A percentile compares a stretch with the other conserved stretches of the same genome.
phyloP scores from a whole-genome alignment of 2,113 vertebrate genomes.

The Caloenas nicobarica region DNA sequence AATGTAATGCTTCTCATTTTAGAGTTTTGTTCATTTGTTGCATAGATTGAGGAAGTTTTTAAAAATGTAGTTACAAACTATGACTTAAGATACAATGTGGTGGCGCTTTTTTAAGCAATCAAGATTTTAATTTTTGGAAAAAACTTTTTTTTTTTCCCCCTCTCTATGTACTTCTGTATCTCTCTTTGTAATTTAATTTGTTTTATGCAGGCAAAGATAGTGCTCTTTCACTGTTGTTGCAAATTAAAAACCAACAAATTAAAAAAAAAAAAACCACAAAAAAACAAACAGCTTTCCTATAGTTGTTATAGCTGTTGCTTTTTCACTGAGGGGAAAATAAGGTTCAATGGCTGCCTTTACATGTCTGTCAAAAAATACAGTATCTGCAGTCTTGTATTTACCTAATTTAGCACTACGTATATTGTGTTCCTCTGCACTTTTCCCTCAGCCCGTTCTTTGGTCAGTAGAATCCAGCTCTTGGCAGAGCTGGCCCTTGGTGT shows the following conservation, averaged over 20 bases:
- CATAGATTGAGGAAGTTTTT: constrained; percentile 10
- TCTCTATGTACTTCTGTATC: accelerated
- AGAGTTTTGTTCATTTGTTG: not conserved
- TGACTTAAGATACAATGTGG: not conserved
- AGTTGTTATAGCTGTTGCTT: not conserved
- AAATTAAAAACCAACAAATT: not conserved
- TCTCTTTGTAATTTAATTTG: not conserved
- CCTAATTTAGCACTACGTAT: not conserved
- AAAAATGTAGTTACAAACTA: not conserved
- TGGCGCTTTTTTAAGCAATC: not conserved
- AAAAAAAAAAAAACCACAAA: no score
- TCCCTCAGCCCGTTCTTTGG: not conserved
- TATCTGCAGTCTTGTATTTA: not conserved
- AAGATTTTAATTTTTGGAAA: not conserved
- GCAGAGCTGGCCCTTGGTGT: not conserved
- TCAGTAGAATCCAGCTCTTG: not conserved
- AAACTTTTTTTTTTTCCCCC: accelerated
- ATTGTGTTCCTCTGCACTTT: not conserved
- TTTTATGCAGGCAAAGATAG: not conserved
- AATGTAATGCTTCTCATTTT: constrained; percentile 1
- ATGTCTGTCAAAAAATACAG: not conserved
- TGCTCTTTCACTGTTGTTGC: not conserved
- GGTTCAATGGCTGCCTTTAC: not conserved
- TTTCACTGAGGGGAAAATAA: not conserved
- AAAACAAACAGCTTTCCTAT: not conserved